Evolutionary conservation across 1,140 invertebrate species (phyloP), one percentile per base, ranked within the genome.

Genomic region (Micrasema longulum): DNA sequence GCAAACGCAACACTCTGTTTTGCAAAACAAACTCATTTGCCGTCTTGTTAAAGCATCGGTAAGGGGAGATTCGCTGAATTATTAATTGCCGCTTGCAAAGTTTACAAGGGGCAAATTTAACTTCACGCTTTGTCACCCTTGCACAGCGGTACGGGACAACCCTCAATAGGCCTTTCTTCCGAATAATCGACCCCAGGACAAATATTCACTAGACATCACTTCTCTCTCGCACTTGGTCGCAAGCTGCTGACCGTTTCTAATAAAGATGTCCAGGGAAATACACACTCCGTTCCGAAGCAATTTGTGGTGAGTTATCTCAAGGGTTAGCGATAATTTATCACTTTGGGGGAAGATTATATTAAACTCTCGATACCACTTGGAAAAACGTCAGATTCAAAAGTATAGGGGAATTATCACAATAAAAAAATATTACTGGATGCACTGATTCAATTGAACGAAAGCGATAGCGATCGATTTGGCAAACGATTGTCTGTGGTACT

Each of bases 21-120:
- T 3, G 16, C 55, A 20, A 60, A 60, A 60, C 55, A 41, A 60
- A 60, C 55, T 60, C 55, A 60, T 60, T 60, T 60, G 9, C 18
- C 55, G 36, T 60, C 55, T 60, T 60, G 55, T 60, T 38, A 18
- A 38, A 60, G 36, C 41, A 60, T 57, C 53, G 53, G 53, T 1
- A 7, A 14, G 12, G 26, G 5, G 35, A 12, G 41, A 18, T 14
- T 20, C 16, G 18, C 43, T 47, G 62, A 16, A 18, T 62, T 47
- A 47, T 64, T 64, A 64, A 64, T 48, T 64, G 23, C 43, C 6
- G 38, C 9, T 12, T 26, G 62, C 14, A 23, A 47, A 64, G 41
- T 64, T 26, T 64, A 16, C 41, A 18, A 43, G 23, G 62, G 26
- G 26, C 41, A 31, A 64, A 64, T n/a, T 60, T n/a, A 20, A 18